Evolutionary conservation across 2,797 vertebrate species (phyloP), one percentile per base, ranked within the genome.

Genomic region (Syndactyla subalaris): DNA sequence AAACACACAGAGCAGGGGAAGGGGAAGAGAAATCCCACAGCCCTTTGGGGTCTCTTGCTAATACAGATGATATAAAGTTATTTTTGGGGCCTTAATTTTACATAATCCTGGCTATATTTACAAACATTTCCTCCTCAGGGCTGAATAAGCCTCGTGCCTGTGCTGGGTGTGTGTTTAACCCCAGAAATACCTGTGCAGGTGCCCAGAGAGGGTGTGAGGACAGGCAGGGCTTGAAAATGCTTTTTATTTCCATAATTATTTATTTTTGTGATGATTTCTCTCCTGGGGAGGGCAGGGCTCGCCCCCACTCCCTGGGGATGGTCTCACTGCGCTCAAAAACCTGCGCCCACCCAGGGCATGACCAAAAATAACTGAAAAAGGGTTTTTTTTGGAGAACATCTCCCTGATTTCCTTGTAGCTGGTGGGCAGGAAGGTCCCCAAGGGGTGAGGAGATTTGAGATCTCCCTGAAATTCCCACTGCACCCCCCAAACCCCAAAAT

Each of bases 231-330:
- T n/a, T 21, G 63, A 26, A 84, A 84, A 72, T 11, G 14, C 22
- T 57, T 83, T 65, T 61, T 9, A 4, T 43, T 67, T 58, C 43
- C 19, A 5, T 29, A 3, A 52, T 48, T 24, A 2, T 38, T 20
- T 26, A 2, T 13, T 34, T n/a, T 27, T 76, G 71, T 13, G 43
- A 21, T 32, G 34, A 22, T 23, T 36, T 14, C 72, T 18, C 54
- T 79, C 27, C 1, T 1, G 24, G n/a, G 39, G n/a, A 66, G 26
- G 36, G 68, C 68, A 45, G 34, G 0, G 0, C 49, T 72, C 3
- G 0, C 51, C 36, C 36, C 38, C 18, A 19, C 17, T 24, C 51
- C 18, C 51, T 19, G 51, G 51, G 51, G 18, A 30, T 19, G 51
- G 51, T 27, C 48, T 16, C 51, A 52, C 51, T 52, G 51, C 5